These are phyloP conservation scores for Melanotaenia boesemani DNA, from an alignment of 2,797 vertebrate genomes.

Conservation along the genomic window DNA sequence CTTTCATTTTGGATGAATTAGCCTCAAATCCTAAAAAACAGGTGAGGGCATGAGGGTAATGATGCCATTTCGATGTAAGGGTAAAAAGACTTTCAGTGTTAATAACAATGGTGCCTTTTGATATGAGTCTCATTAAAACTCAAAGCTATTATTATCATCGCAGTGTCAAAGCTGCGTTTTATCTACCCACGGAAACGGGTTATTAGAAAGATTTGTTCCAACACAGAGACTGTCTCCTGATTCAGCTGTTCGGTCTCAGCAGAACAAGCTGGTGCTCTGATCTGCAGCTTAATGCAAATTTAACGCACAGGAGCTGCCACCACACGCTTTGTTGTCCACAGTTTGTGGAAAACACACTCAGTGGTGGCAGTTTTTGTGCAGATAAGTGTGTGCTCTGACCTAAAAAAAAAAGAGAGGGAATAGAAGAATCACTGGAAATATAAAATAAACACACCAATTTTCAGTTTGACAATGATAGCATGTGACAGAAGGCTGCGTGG, in stretches of 20 bases:
- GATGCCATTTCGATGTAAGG: conserved; percentile 40
- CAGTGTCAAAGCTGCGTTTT: conserved; percentile 53
- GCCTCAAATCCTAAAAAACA: conserved; percentile 43
- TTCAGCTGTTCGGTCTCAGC: conserved; percentile 50
- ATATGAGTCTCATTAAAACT: conserved; percentile 70
- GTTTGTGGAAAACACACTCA: conserved; percentile 45
- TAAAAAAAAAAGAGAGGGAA: conserved; percentile 38
- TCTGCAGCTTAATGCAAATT: conserved; percentile 65
- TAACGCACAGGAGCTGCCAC: conserved; percentile 39
- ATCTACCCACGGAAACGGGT: conserved; percentile 59
- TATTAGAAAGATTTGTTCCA: conserved; percentile 71
- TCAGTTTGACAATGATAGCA: conserved; percentile 32
- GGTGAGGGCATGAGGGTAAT: conserved; percentile 57
- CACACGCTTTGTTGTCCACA: conserved; percentile 44
- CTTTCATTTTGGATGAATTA: conserved; percentile 51
- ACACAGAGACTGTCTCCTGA: conserved; percentile 45
- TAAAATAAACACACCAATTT: conserved; percentile 28
- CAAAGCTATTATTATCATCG: conserved; percentile 44
- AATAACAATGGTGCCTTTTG: conserved; percentile 55
- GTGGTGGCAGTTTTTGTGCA: conserved; percentile 9
- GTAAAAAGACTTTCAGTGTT: conserved; percentile 40
- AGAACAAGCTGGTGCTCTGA: conserved; percentile 57
- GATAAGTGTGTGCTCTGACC: conserved; percentile 51
- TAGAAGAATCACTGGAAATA: conserved; percentile 31
- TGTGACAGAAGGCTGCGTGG: conserved; percentile 43